A percentile compares a stretch with the other conserved stretches of the same genome.
These are phyloP conservation scores for Okamejei kenojei DNA, from an alignment of 2,797 vertebrate species.

Conservation along the genomic window DNA sequence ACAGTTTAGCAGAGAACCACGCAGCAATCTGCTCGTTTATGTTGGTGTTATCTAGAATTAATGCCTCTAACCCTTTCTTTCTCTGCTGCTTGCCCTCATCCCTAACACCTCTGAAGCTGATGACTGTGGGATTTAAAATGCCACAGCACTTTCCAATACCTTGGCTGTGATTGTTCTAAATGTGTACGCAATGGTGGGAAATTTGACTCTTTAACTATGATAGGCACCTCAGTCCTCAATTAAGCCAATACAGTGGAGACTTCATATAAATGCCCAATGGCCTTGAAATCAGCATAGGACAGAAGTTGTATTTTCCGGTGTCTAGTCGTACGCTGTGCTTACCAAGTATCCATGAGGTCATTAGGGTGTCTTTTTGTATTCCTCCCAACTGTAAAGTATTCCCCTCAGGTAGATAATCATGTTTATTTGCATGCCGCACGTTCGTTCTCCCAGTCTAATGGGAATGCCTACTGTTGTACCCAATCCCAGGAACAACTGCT, in stretches of 20 bases:
- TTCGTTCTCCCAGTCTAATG: neutral
- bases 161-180: neutral
- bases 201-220: neutral
- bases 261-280: neutral
- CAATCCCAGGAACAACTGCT: neutral
- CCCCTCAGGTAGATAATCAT: neutral
- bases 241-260: neutral
- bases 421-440: neutral
- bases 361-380: neutral
- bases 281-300: neutral
- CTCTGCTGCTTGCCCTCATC: neutral
- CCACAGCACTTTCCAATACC: neutral
- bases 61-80: neutral
- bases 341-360: neutral
- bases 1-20: neutral
- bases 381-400: neutral
- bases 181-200: neutral
- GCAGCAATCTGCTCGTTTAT: neutral
- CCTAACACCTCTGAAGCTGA: neutral
- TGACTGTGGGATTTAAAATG: neutral
- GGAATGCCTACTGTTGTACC: neutral
- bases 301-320: neutral
- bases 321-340: neutral
- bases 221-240: neutral
- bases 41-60: neutral